These are phyloP conservation scores for Enteromius paludinosus DNA, from an alignment of 2,797 vertebrate species.

Conservation along the genomic window DNA sequence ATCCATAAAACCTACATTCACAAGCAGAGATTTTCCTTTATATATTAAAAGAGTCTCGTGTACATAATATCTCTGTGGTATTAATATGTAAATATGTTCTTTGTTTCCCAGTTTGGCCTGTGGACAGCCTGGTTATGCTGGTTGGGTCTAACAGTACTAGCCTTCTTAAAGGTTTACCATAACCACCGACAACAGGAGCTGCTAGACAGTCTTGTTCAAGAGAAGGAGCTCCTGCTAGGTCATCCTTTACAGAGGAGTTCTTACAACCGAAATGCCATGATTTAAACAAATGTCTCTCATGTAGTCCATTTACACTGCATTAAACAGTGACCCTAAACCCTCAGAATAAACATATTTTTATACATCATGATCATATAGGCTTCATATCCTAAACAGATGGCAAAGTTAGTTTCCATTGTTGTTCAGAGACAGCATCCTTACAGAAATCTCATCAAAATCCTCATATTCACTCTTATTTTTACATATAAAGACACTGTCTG, in stretches of 20 bases:
- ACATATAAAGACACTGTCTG: not conserved
- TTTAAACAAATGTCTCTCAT: slow-evolving; percentile 73
- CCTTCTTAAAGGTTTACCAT: slow-evolving; percentile 95
- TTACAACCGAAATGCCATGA: slow-evolving; percentile 88
- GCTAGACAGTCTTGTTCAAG: slow-evolving; percentile 91
- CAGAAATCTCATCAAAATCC: not conserved
- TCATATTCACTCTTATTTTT: not conserved
- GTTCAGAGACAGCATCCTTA: not conserved
- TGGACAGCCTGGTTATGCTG: slow-evolving; percentile 97
- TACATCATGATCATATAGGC: not conserved
- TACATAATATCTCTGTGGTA: not conserved
- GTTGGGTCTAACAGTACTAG: slow-evolving; percentile 89
- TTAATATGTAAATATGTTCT: not conserved
- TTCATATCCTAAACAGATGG: not conserved
- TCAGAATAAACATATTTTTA: slow-evolving; percentile 22
- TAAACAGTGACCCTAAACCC: too few species aligned
- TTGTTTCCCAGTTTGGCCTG: slow-evolving; percentile 85
- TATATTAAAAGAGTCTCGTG: not conserved
- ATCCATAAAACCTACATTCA: not conserved
- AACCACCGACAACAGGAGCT: slow-evolving; percentile 95
- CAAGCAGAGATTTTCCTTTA: not conserved
- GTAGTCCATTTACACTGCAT: slow-evolving; percentile 8
- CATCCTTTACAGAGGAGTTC: slow-evolving; percentile 79
- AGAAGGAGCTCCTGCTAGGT: slow-evolving; percentile 93
- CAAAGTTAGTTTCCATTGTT: not conserved